Base-by-base conservation (phyloP, 53 echinoderm and acorn worm genomes). In the Antedon mediterranea region DNA sequence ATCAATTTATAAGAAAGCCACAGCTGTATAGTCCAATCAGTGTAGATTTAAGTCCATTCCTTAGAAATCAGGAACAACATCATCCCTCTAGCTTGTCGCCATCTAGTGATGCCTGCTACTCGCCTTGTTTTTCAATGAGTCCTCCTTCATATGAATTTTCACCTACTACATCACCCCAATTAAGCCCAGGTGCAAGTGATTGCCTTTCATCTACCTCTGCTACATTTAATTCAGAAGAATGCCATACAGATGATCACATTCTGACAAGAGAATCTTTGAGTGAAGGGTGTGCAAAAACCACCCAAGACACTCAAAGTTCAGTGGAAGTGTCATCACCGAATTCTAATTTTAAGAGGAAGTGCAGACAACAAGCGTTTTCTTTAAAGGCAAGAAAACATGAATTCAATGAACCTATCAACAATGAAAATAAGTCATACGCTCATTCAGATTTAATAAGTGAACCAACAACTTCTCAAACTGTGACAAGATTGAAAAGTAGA, bases 81-180 rank as follows among this genome's bases (percentile, higher is more conserved):
- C 57, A 76, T 72, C 81, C 88, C 43, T 81, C 88, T 30, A 34
- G 73, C 20, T 34, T 80, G 30, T 88, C 88, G 28, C 87, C 87
- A 43, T 32, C 43, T 18, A 78, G 87, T 74, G 78, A 74, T 8
- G 43, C 82, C n/a, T 79, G 71, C 23, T 32, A 76, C 34, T 33
- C 32, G 7, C 28, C 32, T 4, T 31, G 33, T 29, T 33, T 28
- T 31, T 76, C 32, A 27, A 28, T 33, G 33, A 76, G 76, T 76
- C 76, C 76, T 0, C 28, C 76, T 8, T 76, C 32, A 7, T 33
- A 34, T 33, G 83, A 82, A 71, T 87, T 83, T 11, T 83, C 87
- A 20, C 79, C 78, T 26, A 71, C 80, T 5, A 73, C 73, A 33
- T 74, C 73, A 32, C 74, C 88, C 15, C 31, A 76, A 31, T 75